Percentiles rank a stretch among this genome's conserved stretches.
phyloP scores from a whole-genome alignment of 2,113 vertebrate species.

The Scartelaos histophorus region DNA sequence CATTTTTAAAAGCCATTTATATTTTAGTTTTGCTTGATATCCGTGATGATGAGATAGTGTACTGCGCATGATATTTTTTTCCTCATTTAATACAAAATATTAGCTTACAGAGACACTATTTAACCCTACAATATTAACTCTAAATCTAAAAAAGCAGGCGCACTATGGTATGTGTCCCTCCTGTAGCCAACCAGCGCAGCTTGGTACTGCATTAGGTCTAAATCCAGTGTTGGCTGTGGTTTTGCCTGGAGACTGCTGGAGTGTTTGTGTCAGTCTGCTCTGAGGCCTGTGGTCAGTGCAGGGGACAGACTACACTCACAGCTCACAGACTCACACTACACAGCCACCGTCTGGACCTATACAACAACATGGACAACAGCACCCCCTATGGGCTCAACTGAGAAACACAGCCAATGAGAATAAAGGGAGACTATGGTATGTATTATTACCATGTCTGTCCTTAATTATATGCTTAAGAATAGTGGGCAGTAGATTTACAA shows the following conservation, averaged over 20 bases:
- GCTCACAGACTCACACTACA: conserved; percentile 38
- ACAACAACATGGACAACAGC: conserved; percentile 69
- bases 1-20: too few species aligned
- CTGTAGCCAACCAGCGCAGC: conserved; percentile 14
- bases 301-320: conserved; percentile 25
- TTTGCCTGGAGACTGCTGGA: conserved; percentile 26
- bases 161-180: neutral
- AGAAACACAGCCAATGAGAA: conserved; percentile 48
- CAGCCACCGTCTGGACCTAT: conserved; percentile 6
- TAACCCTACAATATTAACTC: neutral
- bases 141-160: neutral
- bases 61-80: too few species aligned
- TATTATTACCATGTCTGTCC: neutral
- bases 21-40: too few species aligned
- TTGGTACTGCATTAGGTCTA: conserved; percentile 13
- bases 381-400: conserved; percentile 60
- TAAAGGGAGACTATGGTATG: conserved; percentile 15
- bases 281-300: conserved; percentile 51
- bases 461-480: neutral
- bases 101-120: neutral
- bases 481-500: neutral
- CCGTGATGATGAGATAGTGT: too few species aligned
- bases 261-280: conserved; percentile 38
- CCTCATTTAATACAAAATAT: too few species aligned
- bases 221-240: conserved; percentile 19